Evolutionary conservation across 1,140 invertebrate genomes (phyloP), one percentile per base, ranked within the genome.

Genomic region (Microplitis demolitor): DNA sequence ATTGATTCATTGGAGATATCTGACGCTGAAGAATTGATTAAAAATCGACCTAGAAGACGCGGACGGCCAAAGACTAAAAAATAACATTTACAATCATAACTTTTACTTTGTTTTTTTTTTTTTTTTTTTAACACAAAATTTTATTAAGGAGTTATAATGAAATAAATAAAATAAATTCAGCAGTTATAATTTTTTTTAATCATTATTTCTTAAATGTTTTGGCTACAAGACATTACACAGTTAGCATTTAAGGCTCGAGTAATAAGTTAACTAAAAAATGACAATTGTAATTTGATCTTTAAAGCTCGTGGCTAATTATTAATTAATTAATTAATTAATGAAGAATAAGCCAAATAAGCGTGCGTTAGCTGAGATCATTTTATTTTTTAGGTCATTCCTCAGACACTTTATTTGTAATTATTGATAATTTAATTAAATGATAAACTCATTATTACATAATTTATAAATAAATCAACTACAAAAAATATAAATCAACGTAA

Each of bases 1-100:
- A 76, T 79, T 5, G 78, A 82, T 63, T 77, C 79, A 5, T 63
- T 75, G 9, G 80, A 81, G 9, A 50, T 71, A 16, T 79, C 78
- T 3, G 79, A 82, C 8, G 64, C 35, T 72, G 81, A 80, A 64
- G 68, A 68, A 53, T 58, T 53, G 35, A 67, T 73, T 24, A 66
- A 45, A 11, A 53, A 61, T 31, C 70, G 45, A 51, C 64, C 71
- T 31, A 58, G n/a, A 24, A 67, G 64, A 33, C 11, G 56, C 64
- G 60, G 64, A 60, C 71, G 74, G 9, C 45, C 45, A 51, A 35
- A 51, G 31, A 73, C 56, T 63, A 4, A 58, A 13, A 63, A 63
- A 62, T 63, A 71, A 33, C 4, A 5, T n/a, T 35, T 14, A 31
- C 16, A 60, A 56, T 60, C 14, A 60, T 8, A 11, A 60, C 3